Conservation (phyloP, 1,140 invertebrate genomes). For the Aphelinus atriplicis region DNA sequence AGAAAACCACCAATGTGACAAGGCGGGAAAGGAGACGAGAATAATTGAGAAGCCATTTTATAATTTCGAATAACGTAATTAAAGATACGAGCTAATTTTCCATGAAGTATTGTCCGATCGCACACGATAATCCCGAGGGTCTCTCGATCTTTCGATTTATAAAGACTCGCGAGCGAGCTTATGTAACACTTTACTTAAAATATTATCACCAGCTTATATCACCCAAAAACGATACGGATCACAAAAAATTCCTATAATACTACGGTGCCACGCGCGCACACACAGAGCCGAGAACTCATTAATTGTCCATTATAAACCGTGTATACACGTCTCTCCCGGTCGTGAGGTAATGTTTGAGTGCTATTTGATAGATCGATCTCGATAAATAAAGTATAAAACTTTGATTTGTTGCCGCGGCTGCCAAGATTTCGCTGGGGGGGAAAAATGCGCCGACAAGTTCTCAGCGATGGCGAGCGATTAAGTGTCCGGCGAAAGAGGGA, state of each 20-base stretch:
- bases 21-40: too few relatives aligned
- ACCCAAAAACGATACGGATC: neutral
- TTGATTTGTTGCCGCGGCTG: conserved; percentile 16
- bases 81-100: too few relatives aligned
- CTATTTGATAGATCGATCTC: conserved; percentile 7
- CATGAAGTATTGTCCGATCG: too few relatives aligned
- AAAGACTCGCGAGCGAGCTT: too few relatives aligned
- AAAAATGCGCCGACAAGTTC: conserved; percentile 1
- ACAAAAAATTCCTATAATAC: neutral
- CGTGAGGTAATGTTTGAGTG: neutral
- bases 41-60: too few relatives aligned
- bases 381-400: neutral
- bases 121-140: too few relatives aligned
- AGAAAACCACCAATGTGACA: too few relatives aligned
- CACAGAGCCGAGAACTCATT: conserved; percentile 4
- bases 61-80: too few relatives aligned
- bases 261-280: neutral
- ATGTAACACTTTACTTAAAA: too few relatives aligned
- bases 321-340: neutral
- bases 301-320: neutral
- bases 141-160: too few relatives aligned
- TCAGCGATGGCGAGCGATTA: neutral
- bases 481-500: neutral
- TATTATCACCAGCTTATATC: too few relatives aligned
- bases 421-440: neutral